Evolutionary conservation across 2,888 invertebrate genomes (phyloP), one percentile per base, ranked within the genome.

Genomic region (Metacarcinus magister): DNA sequence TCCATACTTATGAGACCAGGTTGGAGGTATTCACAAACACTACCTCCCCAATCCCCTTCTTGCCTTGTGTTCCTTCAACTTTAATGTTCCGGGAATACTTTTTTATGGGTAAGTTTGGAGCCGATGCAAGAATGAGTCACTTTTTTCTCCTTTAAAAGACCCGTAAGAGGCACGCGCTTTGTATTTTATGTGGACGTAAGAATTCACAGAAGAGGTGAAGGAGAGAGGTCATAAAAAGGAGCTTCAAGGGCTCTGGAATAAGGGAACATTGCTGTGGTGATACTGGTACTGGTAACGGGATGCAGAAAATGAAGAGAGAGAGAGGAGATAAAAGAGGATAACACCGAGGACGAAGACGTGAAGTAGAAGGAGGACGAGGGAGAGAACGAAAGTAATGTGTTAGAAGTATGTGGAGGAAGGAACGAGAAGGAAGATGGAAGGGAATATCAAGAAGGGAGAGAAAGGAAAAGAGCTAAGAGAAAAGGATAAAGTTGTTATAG

Each of bases 1-100:
- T 82, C 82, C 82, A 82, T 82, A 82, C 32, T 82, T 82, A 82
- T 82, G 32, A 82, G 82, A 32, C 82, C 28, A 82, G 32, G 82
- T 7, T 5, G 13, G 32, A 32, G 7, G 4, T 13, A n/a, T 82
- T 32, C 32, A 3, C 13, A 28, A 82, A 7, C 32, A 8, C 82
- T 13, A 19, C 32, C 32, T 82, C 32, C 32, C 32, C 82, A 4
- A 28, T 10, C 82, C 7, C 82, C 8, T 8, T 28, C 32, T 13
- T 7, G 5, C 32, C 8, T 32, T 32, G 0, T 82, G 32, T 32
- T 82, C 82, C 2, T 1, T n/a, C 5, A 32, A 8, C 19, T 32
- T 82, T 32, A 10, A 32, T 82, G 32, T 82, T n/a, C 28, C 28
- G 5, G 8, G 13, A 19, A 4, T 4, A 19, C 13, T 13, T 82